Conservation (phyloP, 2,113 vertebrate species). For the Ardeotis arabs region DNA sequence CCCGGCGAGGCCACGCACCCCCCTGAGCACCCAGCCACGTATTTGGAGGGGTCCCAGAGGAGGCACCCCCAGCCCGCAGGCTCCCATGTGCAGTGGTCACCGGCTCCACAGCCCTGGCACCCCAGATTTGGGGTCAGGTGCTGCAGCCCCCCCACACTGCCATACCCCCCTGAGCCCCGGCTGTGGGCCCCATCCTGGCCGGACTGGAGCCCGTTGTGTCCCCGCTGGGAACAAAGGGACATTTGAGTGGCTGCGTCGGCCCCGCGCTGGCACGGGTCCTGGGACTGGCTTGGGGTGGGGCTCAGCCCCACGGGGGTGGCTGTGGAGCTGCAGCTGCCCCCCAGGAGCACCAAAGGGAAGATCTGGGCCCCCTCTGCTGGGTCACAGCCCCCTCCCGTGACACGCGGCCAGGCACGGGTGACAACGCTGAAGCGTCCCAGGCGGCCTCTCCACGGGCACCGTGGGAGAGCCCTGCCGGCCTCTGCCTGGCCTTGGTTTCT, state of each 20-base stretch:
- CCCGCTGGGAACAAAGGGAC: constrained; percentile 45
- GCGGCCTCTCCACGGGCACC: too few relatives aligned
- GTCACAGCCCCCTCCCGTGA: neutral
- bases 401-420: neutral
- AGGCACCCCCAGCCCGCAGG: neutral
- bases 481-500: neutral
- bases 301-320: fast-evolving
- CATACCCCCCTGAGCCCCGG: neutral
- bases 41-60: too few relatives aligned
- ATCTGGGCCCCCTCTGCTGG: neutral
- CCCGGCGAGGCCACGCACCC: fast-evolving
- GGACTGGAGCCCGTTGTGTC: constrained; percentile 56
- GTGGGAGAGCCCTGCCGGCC: neutral
- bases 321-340: neutral
- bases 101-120: neutral
- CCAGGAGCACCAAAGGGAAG: neutral
- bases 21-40: fast-evolving
- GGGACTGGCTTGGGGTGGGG: fast-evolving
- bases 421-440: fast-evolving
- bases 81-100: neutral
- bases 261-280: neutral
- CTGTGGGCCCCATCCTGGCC: neutral
- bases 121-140: neutral
- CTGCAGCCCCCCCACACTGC: neutral
- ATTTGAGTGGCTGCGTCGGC: constrained; percentile 30